Conservation (phyloP, 1,140 invertebrate species). For the Neuroterus valhalla region DNA sequence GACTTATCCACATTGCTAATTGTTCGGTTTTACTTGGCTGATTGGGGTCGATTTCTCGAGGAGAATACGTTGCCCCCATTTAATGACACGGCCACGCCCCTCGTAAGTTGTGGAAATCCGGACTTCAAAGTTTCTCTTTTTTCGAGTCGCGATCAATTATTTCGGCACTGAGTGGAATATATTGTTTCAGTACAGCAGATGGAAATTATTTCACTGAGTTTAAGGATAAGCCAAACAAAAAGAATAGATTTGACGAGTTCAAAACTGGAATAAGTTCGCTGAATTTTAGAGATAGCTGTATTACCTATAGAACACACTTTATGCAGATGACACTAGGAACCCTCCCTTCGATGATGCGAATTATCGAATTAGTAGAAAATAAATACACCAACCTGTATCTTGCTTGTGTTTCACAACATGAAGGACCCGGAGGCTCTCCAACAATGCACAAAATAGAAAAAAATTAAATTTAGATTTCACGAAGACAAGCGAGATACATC, state of each 20-base stretch:
- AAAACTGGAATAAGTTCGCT: not conserved
- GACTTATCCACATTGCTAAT: slow-evolving; percentile 70
- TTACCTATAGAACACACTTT: not conserved
- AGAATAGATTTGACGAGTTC: not conserved
- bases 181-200: too few relatives aligned
- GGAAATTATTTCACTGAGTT: too few relatives aligned
- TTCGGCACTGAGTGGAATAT: not conserved
- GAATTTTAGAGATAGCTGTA: not conserved
- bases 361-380: slow-evolving; percentile 51
- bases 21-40: slow-evolving; percentile 62
- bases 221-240: too few relatives aligned
- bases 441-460: slow-evolving; percentile 36
- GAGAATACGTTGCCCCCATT: slow-evolving; percentile 43
- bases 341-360: slow-evolving; percentile 26
- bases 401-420: slow-evolving; percentile 56
- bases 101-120: not conserved
- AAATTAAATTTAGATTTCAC: not conserved
- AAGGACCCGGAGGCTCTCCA: slow-evolving; percentile 40
- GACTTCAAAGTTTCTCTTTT: not conserved
- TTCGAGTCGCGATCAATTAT: not conserved
- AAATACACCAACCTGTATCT: slow-evolving; percentile 67
- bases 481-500: slow-evolving; percentile 50
- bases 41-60: slow-evolving; percentile 47
- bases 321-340: not conserved
- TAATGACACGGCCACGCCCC: slow-evolving; percentile 30